Evolutionary conservation across 2,797 vertebrate genomes (phyloP).

Genomic region (Eulemur coronatus): DNA sequence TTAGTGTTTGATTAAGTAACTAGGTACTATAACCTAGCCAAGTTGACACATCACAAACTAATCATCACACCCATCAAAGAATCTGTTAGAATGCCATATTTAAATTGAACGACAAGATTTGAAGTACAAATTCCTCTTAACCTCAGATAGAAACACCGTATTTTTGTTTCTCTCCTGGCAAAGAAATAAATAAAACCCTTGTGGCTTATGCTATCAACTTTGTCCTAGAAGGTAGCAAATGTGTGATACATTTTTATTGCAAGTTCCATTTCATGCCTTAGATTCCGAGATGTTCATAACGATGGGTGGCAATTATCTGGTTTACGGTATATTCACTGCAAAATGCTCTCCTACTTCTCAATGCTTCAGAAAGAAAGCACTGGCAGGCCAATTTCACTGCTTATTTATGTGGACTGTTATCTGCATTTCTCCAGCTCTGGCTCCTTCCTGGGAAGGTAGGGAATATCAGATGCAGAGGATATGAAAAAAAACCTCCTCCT

Average conservation of each 20-base stretch:
- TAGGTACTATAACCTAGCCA: background rate
- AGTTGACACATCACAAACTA: constrained; percentile 6
- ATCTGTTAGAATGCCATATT: background rate
- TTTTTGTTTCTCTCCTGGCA: constrained; percentile 62
- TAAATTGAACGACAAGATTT: constrained; percentile 35
- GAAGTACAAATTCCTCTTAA: constrained; percentile 65
- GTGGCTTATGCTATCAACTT: constrained; percentile 73
- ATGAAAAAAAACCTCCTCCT: background rate
- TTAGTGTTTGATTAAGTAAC: constrained; percentile 22
- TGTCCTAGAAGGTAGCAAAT: constrained; percentile 71
- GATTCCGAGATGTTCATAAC: constrained; percentile 79
- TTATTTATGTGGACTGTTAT: constrained; percentile 61
- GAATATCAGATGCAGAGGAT: background rate
- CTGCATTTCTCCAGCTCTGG: constrained; percentile 47
- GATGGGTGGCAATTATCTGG: constrained; percentile 80
- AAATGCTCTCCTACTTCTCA: constrained; percentile 78
- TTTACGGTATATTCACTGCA: constrained; percentile 82
- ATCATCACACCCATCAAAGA: background rate
- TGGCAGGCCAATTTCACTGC: constrained; percentile 70
- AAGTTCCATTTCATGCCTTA: constrained; percentile 82
- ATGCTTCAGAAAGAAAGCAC: constrained; percentile 74
- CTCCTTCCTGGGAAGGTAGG: background rate
- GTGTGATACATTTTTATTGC: constrained; percentile 69
- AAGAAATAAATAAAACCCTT: constrained; percentile 72
- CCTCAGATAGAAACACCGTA: constrained; percentile 37